Conservation (phyloP, 2,797 vertebrate genomes). For the Gymnothorax reevesii region DNA sequence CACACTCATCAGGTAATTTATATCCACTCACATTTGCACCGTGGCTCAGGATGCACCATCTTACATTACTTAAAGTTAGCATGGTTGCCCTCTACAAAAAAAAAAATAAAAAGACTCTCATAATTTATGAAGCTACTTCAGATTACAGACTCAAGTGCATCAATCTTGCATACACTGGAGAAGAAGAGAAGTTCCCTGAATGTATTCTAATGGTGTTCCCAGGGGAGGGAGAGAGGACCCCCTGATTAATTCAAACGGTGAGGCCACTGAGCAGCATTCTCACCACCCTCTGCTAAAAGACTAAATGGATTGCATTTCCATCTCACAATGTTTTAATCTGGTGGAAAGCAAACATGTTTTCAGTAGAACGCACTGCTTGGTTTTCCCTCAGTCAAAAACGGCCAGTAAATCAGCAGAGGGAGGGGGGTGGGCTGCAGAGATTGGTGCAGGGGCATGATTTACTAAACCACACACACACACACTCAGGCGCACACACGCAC, state of each 20-base stretch:
- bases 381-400: neutral
- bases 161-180: conserved; percentile 14
- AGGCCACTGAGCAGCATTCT: neutral
- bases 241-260: neutral
- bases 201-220: neutral
- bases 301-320: neutral
- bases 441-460: neutral
- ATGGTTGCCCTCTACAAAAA: neutral
- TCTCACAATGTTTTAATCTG: neutral
- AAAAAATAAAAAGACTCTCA: neutral
- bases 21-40: neutral
- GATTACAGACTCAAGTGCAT: conserved; percentile 6
- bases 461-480: neutral
- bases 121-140: conserved; percentile 14
- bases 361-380: neutral
- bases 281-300: neutral
- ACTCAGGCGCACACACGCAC: neutral
- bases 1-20: neutral
- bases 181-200: neutral
- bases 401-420: neutral
- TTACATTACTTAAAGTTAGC: conserved; percentile 1
- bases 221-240: neutral
- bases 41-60: neutral
- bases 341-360: neutral
- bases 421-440: neutral